Evolutionary conservation across 2,113 vertebrate species (phyloP), one percentile per base, ranked within the genome.

Genomic region (Mustela lutreola): DNA sequence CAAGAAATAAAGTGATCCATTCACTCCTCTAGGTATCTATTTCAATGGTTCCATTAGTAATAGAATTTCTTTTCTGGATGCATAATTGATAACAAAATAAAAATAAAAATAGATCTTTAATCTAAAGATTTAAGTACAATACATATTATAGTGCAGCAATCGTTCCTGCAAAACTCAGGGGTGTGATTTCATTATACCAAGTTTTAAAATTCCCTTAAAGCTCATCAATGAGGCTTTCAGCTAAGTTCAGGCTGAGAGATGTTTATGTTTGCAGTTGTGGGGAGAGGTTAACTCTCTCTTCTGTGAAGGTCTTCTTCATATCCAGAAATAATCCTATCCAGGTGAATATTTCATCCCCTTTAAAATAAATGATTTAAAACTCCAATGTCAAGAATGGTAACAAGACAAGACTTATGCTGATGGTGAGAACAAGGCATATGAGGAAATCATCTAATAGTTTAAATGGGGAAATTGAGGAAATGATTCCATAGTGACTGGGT

Each of bases 101-200:
- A 98, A 97, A 97, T 98, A 98, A 97, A 98, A 98, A 97, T 95
- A 92, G 95, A 96, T 97, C 97, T 96, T 97, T 98, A 97, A 97
- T 97, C 91, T 97, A 97, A 96, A 88, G 79, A 96, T 96, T 83
- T 92, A 79, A 96, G 84, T 94, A 94, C 95, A 96, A 94, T 88
- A 96, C 87, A 79, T 92, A 92, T 92, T 96, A 90, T 14, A 95
- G 84, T 65, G n/a, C 67, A 93, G 65, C 91, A 83, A 70, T 97
- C 73, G 83, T 95, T 98, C 79, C 81, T 96, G 67, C 62, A 97
- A 89, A 91, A 97, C 97, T 97, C 91, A 84, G 14, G 94, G 91
- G 93, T 97, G 89, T 97, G 94, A 98, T 98, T 97, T 97, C 75
- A 97, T 94, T 98, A 97, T 53, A 45, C 85, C 89, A 89, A 53